Percentiles rank a stretch among this genome's conserved stretches.
Evolutionary conservation across 2,888 invertebrate genomes (phyloP).

Genomic region (Bimastos eiseni): DNA sequence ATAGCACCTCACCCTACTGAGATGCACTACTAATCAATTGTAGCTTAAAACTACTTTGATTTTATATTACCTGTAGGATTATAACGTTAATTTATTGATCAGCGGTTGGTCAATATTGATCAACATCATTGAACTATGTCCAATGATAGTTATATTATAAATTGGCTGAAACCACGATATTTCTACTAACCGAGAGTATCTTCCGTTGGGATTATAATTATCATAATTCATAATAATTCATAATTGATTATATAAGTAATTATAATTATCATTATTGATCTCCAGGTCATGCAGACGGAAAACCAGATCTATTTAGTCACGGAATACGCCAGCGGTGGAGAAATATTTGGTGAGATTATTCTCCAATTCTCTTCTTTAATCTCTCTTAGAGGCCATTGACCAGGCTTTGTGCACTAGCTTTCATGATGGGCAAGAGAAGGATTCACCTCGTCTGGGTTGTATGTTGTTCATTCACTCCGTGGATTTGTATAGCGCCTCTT

Average conservation of each 20-base stretch:
- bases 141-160: not conserved
- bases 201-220: no score
- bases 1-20: no score
- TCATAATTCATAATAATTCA: no score
- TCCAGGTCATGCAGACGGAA: conserved; percentile 91
- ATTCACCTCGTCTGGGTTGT: no score
- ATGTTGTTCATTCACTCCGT: no score
- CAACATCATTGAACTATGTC: no score
- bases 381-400: not conserved
- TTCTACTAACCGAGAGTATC: not conserved
- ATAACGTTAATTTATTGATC: not conserved
- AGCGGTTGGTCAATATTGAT: not conserved
- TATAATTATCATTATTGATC: no score
- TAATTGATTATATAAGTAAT: no score
- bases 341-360: conserved; percentile 87
- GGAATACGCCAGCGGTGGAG: conserved; percentile 95
- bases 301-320: conserved; percentile 96
- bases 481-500: no score
- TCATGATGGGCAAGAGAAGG: not conserved
- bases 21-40: no score
- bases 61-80: not conserved
- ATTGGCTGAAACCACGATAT: not conserved
- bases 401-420: not conserved
- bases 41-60: no score
- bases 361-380: not conserved